Evolutionary conservation across 2,797 vertebrate genomes (phyloP), one percentile per base, ranked within the genome.

Genomic region (Spinus pinus): DNA sequence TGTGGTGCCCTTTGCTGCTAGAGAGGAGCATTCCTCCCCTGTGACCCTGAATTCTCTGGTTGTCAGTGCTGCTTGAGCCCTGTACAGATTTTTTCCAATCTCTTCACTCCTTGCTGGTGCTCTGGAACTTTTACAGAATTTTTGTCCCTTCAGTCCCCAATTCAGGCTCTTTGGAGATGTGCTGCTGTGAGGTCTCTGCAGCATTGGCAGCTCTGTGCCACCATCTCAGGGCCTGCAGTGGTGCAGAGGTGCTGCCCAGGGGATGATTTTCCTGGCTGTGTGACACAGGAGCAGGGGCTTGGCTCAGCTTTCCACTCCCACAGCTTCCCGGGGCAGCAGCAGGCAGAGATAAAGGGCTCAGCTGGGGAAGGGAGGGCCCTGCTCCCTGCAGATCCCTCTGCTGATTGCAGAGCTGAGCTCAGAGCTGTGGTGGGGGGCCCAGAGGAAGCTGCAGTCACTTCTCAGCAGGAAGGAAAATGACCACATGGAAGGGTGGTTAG

Each of bases 381-480:
- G 4, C 94, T 73, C 85, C 11, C 51, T 13, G 35, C 60, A 81
- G 80, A 69, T 74, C 44, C 5, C 87, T 61, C 33, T 30, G 86
- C 72, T 86, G 72, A 86, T 61, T 39, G 35, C 83, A 30, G 65
- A 3, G 80, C 89, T 86, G 86, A 86, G 80, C 81, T 46, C 39
- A 80, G 91, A 87, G 95, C 86, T 60, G 51, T 30, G 78, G 9
- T 81, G 93, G 53, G 69, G 71, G 78, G 86, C 67, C 86, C 96
- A 98, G 94, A 96, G 97, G 98, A 98, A 97, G 90, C 97, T 93
- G 95, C 95, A 86, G 91, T 74, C 93, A 56, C 90, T 65, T 47
- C 86, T 69, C 88, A 81, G 95, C 97, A 97, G 97, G 97, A 98
- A 97, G 97, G 97, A 95, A 97, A 97, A 96, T 98, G 96, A 98